A percentile compares a stretch with the other conserved stretches of the same genome.
Evolutionary conservation across 1,140 invertebrate genomes (phyloP).

Genomic region (Drosophila kanapiae): DNA sequence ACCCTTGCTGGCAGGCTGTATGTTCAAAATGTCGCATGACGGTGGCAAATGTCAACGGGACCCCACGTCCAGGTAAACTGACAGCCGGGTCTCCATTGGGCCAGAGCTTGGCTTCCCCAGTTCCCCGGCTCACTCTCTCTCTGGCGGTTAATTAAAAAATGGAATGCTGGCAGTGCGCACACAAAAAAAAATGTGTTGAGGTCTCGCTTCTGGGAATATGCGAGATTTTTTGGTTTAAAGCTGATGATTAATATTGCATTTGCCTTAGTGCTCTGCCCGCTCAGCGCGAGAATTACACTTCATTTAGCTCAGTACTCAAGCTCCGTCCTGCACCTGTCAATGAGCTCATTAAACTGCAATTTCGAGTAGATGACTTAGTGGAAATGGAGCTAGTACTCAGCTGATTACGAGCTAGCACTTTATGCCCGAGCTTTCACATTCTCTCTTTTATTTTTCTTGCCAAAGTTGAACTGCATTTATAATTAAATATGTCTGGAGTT

Average conservation of each 20-base stretch:
- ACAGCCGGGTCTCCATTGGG: conserved; percentile 52
- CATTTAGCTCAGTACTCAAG: conserved; percentile 49
- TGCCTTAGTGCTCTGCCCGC: conserved; percentile 12
- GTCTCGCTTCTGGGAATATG: conserved; percentile 24
- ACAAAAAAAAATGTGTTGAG: conserved; percentile 33
- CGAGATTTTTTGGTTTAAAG: conserved; percentile 32
- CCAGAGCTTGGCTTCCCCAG: conserved; percentile 17
- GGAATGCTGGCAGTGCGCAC: conserved; percentile 22
- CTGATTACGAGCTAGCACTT: conserved; percentile 49
- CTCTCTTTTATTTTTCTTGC: conserved; percentile 18
- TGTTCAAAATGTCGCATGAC: conserved; percentile 69
- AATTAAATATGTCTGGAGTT: conserved; percentile 69
- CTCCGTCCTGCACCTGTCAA: conserved; percentile 53
- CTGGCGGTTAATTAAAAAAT: conserved; percentile 80
- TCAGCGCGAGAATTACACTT: conserved; percentile 34
- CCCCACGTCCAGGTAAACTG: conserved; percentile 68
- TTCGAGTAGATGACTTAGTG: conserved; percentile 49
- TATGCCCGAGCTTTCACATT: conserved; percentile 24
- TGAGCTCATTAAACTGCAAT: conserved; percentile 80
- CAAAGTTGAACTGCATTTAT: conserved; percentile 46
- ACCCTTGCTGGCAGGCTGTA: conserved; percentile 11
- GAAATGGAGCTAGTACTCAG: conserved; percentile 49
- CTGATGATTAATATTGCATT: conserved; percentile 67
- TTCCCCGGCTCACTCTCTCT: conserved; percentile 15
- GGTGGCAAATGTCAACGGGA: conserved; percentile 79